Evolutionary conservation across 2,888 invertebrate genomes (phyloP).

Genomic region (Argynnis bischoffii): DNA sequence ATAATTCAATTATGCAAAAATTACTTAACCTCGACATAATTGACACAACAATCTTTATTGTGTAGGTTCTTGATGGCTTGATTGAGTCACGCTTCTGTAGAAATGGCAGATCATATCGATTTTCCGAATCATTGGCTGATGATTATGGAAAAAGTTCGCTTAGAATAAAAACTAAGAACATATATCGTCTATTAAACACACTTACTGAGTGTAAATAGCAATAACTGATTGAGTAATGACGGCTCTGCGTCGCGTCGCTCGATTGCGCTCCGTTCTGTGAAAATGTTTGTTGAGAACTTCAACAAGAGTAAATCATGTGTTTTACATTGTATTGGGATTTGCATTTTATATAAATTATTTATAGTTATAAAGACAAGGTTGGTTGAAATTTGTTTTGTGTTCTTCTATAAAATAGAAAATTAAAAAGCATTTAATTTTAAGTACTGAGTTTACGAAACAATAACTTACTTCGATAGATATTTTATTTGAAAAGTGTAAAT

Average conservation of each 20-base stretch:
- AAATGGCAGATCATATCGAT: slow-evolving; percentile 39
- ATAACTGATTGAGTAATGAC: slow-evolving; percentile 21
- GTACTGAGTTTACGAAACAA: slow-evolving; percentile 6
- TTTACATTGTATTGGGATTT: no score
- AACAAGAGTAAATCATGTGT: no score
- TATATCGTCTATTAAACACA: slow-evolving; percentile 51
- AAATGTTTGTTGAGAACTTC: background rate
- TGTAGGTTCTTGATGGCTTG: background rate
- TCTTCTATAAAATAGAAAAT: no score
- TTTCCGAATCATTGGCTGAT: slow-evolving; percentile 55
- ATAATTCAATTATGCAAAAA: background rate
- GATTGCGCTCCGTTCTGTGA: slow-evolving; percentile 5
- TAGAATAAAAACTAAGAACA: slow-evolving; percentile 45
- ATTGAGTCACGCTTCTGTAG: slow-evolving; percentile 10
- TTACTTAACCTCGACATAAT: background rate
- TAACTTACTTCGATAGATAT: background rate
- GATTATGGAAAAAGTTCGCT: slow-evolving; percentile 47
- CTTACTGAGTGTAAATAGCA: slow-evolving; percentile 51
- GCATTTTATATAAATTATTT: no score
- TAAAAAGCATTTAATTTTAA: background rate
- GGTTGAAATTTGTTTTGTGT: no score
- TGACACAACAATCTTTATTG: background rate
- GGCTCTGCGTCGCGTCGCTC: slow-evolving; percentile 1
- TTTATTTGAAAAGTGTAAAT: background rate
- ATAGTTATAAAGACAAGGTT: no score